Evolutionary conservation across 2,113 vertebrate species (phyloP), one percentile per base, ranked within the genome.

Genomic region (Nymphicus hollandicus): DNA sequence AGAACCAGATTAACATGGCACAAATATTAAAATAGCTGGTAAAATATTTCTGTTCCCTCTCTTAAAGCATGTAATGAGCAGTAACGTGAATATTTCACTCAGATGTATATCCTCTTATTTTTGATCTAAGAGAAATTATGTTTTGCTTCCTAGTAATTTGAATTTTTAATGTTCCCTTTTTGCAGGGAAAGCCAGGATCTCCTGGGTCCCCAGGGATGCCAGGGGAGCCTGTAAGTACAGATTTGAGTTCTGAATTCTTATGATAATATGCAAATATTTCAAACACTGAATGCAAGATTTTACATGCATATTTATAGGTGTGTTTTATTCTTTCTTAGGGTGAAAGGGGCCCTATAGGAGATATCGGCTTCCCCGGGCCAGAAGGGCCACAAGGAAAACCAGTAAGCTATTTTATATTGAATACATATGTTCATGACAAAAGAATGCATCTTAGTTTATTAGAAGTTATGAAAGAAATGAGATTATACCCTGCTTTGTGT

Each of bases 361-460:
- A 99, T 74, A 98, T 98, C 89, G 99, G 99, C 82, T 99, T 99
- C 96, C 99, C 99, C 7, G 99, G 99, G 82, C 98, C 99, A 33
- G 99, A 99, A 98, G 99, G 99, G 81, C 99, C 99, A 33, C 95
- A 98, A 80, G 99, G 99, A 98, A 98, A 97, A 95, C 94, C 98
- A 88, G 99, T 99, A 98, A 99, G 99, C 76, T 96, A 85, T 95
- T 94, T 53, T 83, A 24, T 71, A 25, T 12, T 61, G 17, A 49
- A 19, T 63, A 7, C 55, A 4, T 50, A 28, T 17, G 4, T 31
- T 87, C 46, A 17, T 43, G 58, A 39, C n/a, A 69, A n/a, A 89
- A 93, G 5, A 1, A 35, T 58, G 8, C 2, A 2, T 11, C 39
- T 65, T 64, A n/a, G 10, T 79, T 82, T 65, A 53, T 49, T 25